Evolutionary conservation across 2,888 invertebrate genomes (phyloP), one percentile per base, ranked within the genome.

Genomic region (Andrena bicolor): DNA sequence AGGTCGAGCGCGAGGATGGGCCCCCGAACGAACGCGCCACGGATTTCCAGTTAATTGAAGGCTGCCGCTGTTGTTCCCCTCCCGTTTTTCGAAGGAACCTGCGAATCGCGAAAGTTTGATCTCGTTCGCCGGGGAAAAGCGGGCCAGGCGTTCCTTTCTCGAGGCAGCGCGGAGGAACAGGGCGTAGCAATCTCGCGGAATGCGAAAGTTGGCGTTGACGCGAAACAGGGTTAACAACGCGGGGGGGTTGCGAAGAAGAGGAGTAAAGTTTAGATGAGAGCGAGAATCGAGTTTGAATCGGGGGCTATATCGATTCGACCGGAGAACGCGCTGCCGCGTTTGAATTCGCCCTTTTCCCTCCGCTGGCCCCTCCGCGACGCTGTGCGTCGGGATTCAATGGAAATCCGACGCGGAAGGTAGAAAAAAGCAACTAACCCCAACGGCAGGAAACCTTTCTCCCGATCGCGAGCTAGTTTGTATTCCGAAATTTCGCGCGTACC

Each of bases 241-340:
- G 28, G 30, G 28, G 41, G 16, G 41, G 41, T 41, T 41, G 41
- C 41, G 41, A 56, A 49, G 70, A 23, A 48, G 58, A 56, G 72
- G 2, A 13, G 73, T 41, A 61, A 77, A 82, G 77, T 83, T 77
- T 82, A 61, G 56, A 74, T 35, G 83, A 74, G 76, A 28, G 63
- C 65, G 63, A 74, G 83, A 77, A 82, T 82, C 77, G 82, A 72
- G 77, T 83, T 82, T 75, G 82, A 83, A 82, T 82, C 74, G 82
- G 49, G 41, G 71, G 68, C 65, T 53, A 56, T 73, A 83, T 82
- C 82, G 83, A 80, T 80, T 82, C 71, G 26, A 10, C 28, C 16
- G 51, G 79, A 28, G 56, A 23, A 49, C 56, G 63, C 53, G 48
- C 64, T 10, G 51, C 56, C 66, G 58, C 28, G 61, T 53, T 61